Conservation (phyloP, 2,888 invertebrate species). For the Agonum fuliginosum region DNA sequence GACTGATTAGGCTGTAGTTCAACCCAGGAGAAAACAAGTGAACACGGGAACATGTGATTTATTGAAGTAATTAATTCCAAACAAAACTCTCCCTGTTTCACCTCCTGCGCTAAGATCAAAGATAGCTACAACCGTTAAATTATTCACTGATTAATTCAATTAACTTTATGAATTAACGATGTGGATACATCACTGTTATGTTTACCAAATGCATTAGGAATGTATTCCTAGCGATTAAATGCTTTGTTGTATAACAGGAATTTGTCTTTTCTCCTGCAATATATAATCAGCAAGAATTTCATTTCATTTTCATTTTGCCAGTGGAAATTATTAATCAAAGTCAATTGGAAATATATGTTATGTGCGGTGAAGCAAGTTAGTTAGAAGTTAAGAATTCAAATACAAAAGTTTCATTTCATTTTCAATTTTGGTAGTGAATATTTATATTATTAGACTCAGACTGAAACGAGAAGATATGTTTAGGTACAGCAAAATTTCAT, state of each 20-base stretch:
- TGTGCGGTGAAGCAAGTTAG: too few relatives aligned
- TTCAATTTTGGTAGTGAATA: too few relatives aligned
- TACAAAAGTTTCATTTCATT: too few relatives aligned
- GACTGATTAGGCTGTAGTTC: conserved; percentile 33
- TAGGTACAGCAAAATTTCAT: too few relatives aligned
- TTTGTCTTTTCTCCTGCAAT: conserved; percentile 4
- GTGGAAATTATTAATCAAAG: too few relatives aligned
- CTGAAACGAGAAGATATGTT: too few relatives aligned
- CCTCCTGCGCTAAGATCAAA: conserved; percentile 44
- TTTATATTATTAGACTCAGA: too few relatives aligned
- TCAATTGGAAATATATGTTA: too few relatives aligned
- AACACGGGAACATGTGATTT: conserved; percentile 49
- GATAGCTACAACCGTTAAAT: conserved; percentile 48
- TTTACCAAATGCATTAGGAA: conserved; percentile 15
- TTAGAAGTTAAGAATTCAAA: too few relatives aligned
- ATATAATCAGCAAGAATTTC: too few relatives aligned
- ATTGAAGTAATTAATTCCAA: conserved; percentile 57
- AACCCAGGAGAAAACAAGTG: conserved; percentile 48
- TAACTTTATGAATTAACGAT: conserved; percentile 53
- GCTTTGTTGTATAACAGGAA: conserved; percentile 13
- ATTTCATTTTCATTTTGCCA: too few relatives aligned
- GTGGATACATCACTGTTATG: conserved; percentile 47
- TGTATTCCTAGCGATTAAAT: conserved; percentile 4
- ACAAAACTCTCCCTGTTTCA: conserved; percentile 29
- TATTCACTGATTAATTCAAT: conserved; percentile 58